Conservation (phyloP, 2,888 invertebrate genomes). For the Mythimna albipuncta region DNA sequence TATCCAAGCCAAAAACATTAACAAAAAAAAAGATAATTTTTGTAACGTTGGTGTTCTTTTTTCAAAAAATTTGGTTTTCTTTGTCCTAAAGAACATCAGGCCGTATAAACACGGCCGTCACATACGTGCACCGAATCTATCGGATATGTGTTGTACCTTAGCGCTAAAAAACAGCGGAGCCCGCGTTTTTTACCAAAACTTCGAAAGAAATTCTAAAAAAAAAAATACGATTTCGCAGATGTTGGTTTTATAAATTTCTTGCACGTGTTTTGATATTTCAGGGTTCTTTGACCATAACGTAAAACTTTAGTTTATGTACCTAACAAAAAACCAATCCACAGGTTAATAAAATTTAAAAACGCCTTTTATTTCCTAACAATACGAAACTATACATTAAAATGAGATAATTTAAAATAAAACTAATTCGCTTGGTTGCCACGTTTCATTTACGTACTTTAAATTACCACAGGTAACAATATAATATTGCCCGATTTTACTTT, state of each 20-base stretch:
- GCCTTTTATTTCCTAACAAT: no score
- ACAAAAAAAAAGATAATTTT: no score
- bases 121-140: slow-evolving; percentile 80
- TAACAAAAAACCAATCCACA: no score
- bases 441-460: no score
- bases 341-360: no score
- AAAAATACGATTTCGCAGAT: slow-evolving; percentile 88
- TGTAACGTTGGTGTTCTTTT: neutral
- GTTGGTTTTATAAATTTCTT: slow-evolving; percentile 89
- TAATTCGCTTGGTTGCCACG: no score
- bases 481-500: no score
- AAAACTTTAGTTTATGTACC: neutral
- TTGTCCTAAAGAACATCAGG: slow-evolving; percentile 45
- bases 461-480: no score
- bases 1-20: no score
- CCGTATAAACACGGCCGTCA: slow-evolving; percentile 60
- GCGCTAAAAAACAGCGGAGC: slow-evolving; percentile 82
- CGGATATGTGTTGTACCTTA: slow-evolving; percentile 74
- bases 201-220: slow-evolving; percentile 85
- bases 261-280: slow-evolving; percentile 83
- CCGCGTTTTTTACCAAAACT: slow-evolving; percentile 78
- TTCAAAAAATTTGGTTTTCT: neutral
- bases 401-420: no score
- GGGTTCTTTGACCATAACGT: slow-evolving; percentile 44
- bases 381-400: no score